Percentiles rank a stretch among this genome's conserved stretches.
These are phyloP conservation scores for Leptarthrus brevirostris DNA, from an alignment of 2,888 invertebrate genomes.

Conservation along the genomic window DNA sequence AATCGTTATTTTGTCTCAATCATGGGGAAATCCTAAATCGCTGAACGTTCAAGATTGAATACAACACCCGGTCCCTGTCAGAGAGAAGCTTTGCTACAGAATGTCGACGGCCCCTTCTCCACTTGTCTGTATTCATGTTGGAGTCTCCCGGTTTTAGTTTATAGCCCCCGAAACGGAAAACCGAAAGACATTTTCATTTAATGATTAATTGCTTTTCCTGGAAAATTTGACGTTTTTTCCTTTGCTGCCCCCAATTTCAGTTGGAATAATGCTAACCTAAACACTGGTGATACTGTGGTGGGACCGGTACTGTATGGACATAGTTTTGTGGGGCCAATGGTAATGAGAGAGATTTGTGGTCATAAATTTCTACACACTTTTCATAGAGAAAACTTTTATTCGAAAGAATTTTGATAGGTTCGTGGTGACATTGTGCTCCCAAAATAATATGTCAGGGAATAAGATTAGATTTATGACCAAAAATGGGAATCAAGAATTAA, in stretches of 20 bases:
- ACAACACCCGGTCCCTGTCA: no score
- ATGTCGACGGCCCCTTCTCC: background rate
- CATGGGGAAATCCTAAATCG: slow-evolving; percentile 1
- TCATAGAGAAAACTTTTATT: slow-evolving; percentile 14
- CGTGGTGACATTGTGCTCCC: slow-evolving; percentile 40
- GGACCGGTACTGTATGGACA: background rate
- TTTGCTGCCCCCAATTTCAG: background rate
- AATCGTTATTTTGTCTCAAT: slow-evolving; percentile 17
- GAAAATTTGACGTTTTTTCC: slow-evolving; percentile 42
- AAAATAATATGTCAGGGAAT: slow-evolving; percentile 34
- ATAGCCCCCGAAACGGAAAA: slow-evolving; percentile 25
- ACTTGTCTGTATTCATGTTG: slow-evolving; percentile 20
- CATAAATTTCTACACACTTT: slow-evolving; percentile 35
- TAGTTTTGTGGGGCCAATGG: slow-evolving; percentile 31
- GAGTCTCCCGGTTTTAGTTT: slow-evolving; percentile 29
- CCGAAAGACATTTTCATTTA: slow-evolving; percentile 40
- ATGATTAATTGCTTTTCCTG: slow-evolving; percentile 41
- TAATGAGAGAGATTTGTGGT: slow-evolving; percentile 31
- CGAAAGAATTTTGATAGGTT: slow-evolving; percentile 38
- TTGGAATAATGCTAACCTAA: background rate
- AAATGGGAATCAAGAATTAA: slow-evolving; percentile 16
- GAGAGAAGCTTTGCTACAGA: no score
- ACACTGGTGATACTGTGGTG: background rate
- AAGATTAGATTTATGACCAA: slow-evolving; percentile 36
- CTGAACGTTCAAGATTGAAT: background rate